These are phyloP conservation scores for Cyclophora albipunctata DNA, from an alignment of 2,888 invertebrate genomes.

Conservation along the genomic window DNA sequence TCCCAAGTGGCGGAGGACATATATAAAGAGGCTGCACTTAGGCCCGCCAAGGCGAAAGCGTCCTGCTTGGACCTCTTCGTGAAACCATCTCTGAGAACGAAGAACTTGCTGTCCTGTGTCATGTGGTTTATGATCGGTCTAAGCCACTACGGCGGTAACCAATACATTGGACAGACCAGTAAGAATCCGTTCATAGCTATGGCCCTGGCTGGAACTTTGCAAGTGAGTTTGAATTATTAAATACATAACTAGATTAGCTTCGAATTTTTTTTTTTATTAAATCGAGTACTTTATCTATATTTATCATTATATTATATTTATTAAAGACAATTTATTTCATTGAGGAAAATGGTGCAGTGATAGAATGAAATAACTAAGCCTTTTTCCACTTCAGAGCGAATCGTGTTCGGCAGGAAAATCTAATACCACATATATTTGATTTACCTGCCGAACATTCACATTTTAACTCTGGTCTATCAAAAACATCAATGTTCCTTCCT, in stretches of 20 bases:
- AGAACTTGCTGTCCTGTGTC: constrained; percentile 78
- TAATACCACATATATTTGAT: too few species aligned
- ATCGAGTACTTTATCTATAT: too few species aligned
- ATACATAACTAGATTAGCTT: background rate
- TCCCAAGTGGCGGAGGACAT: constrained; percentile 27
- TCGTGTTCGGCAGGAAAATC: too few species aligned
- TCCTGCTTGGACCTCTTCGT: constrained; percentile 77
- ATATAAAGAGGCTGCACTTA: constrained; percentile 33
- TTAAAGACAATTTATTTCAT: too few species aligned
- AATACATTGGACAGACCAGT: constrained; percentile 84
- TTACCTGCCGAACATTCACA: too few species aligned
- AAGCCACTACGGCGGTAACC: constrained; percentile 86
- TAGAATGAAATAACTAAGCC: too few species aligned
- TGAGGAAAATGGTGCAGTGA: too few species aligned
- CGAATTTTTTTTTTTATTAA: background rate
- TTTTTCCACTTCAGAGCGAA: too few species aligned
- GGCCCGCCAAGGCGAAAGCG: constrained; percentile 38
- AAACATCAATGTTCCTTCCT: too few species aligned
- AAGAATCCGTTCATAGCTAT: constrained; percentile 86
- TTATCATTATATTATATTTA: too few species aligned
- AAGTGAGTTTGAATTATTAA: constrained; percentile 23
- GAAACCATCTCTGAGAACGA: constrained; percentile 73
- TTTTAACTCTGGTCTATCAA: too few species aligned
- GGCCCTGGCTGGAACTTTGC: constrained; percentile 66
- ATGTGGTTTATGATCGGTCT: constrained; percentile 86